Evolutionary conservation across 1,140 invertebrate genomes (phyloP).

Genomic region (Grapholita molesta): DNA sequence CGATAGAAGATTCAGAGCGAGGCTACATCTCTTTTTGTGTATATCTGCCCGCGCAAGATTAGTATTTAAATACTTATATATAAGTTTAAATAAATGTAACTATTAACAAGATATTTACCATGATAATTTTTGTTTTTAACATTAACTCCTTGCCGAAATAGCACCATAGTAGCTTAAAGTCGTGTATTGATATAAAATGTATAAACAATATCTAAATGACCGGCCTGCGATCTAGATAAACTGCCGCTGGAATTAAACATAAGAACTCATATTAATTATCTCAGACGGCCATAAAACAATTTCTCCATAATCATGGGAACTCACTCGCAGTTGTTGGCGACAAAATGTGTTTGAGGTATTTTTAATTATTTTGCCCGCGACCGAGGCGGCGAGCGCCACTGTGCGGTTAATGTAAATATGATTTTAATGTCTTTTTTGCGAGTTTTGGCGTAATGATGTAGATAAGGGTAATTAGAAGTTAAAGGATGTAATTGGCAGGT

Average conservation of each 20-base stretch:
- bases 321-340: neutral
- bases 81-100: no score
- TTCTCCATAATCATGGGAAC: conserved; percentile 44
- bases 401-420: conserved; percentile 8
- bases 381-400: neutral
- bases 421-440: conserved; percentile 14
- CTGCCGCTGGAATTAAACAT: neutral
- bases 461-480: neutral
- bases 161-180: no score
- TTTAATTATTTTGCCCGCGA: conserved; percentile 20
- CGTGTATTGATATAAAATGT: no score
- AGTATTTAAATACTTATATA: no score
- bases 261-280: conserved; percentile 8
- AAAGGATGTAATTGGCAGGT: neutral
- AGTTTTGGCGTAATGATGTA: neutral
- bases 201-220: neutral
- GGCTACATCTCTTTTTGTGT: no score
- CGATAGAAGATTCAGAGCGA: no score
- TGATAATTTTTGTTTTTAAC: no score
- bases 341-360: conserved; percentile 7
- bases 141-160: no score
- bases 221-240: neutral
- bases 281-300: conserved; percentile 32
- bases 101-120: no score
- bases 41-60: no score